These are phyloP conservation scores for Epizoanthus fatuus DNA, from an alignment of 92 coral and sea anemone species.

Conservation along the genomic window DNA sequence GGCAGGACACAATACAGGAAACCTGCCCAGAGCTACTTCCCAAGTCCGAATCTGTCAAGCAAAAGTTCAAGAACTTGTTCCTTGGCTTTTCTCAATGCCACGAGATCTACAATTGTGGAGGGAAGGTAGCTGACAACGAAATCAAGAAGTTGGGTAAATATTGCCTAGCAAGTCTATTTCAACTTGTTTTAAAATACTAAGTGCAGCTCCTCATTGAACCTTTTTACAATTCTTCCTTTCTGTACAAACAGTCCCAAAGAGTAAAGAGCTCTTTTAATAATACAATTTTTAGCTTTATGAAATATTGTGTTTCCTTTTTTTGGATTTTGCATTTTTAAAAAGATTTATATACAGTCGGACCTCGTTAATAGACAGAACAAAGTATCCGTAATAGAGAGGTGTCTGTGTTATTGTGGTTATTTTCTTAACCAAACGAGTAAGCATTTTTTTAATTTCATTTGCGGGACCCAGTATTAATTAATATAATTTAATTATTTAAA, in stretches of 20 bases:
- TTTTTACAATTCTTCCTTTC: too few species aligned
- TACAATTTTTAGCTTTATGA: not conserved
- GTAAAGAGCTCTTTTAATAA: too few species aligned
- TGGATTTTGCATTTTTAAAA: not conserved
- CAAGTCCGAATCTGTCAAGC: conserved; percentile 8
- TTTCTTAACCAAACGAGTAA: too few species aligned
- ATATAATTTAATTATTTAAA: too few species aligned
- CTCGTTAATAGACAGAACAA: not conserved
- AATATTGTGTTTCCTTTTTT: not conserved
- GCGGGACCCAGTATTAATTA: too few species aligned
- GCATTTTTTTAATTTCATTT: too few species aligned
- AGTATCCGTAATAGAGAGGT: too few species aligned
- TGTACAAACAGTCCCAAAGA: too few species aligned
- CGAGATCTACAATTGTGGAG: conserved; percentile 36
- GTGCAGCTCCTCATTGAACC: too few species aligned
- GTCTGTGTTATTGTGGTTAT: too few species aligned
- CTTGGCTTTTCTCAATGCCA: conserved; percentile 44
- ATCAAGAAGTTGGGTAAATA: conserved; percentile 37
- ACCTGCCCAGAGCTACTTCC: not conserved
- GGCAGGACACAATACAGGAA: conserved; percentile 20
- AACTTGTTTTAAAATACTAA: too few species aligned
- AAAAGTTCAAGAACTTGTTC: conserved; percentile 5
- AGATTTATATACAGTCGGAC: not conserved
- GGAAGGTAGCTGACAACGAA: conserved; percentile 33
- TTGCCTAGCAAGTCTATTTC: too few species aligned